Evolutionary conservation across 2,888 invertebrate genomes (phyloP).

Genomic region (Ophion costatus): DNA sequence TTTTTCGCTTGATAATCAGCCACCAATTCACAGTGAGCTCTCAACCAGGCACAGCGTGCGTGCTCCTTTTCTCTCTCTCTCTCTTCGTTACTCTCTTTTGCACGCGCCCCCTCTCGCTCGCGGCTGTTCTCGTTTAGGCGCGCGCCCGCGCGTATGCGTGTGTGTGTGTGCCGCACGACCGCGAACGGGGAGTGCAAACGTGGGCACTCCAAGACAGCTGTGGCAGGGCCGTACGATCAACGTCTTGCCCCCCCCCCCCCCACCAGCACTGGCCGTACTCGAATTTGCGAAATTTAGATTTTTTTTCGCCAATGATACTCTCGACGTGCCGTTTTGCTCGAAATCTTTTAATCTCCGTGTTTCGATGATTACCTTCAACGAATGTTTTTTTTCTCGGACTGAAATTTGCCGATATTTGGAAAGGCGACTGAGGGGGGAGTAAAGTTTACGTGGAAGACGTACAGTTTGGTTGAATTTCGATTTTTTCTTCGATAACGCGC

Average conservation of each 20-base stretch:
- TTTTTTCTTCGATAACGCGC: not conserved
- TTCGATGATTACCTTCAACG: not conserved
- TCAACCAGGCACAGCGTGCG: slow-evolving; percentile 55
- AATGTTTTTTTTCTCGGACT: not conserved
- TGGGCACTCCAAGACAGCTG: slow-evolving; percentile 82
- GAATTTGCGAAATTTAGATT: not conserved
- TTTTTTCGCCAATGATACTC: not conserved
- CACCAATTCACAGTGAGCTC: slow-evolving; percentile 69
- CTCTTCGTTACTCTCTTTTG: not conserved
- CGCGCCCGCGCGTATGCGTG: slow-evolving; percentile 23
- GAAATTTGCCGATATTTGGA: not conserved
- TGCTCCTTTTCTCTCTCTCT: slow-evolving; percentile 37
- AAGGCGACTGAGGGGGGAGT: not conserved
- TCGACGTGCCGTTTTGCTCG: not conserved
- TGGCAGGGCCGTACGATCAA: slow-evolving; percentile 77
- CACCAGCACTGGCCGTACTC: not conserved
- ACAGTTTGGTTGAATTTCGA: not conserved
- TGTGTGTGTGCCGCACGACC: slow-evolving; percentile 64
- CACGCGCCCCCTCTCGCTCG: slow-evolving; percentile 8
- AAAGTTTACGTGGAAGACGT: not conserved
- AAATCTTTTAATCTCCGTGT: not conserved
- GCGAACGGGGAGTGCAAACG: slow-evolving; percentile 77
- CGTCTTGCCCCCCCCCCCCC: not conserved
- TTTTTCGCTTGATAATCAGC: slow-evolving; percentile 70
- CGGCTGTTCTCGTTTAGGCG: slow-evolving; percentile 5